Evolutionary conservation across 1,140 invertebrate species (phyloP), one percentile per base, ranked within the genome.

Genomic region (Bombus confusus): DNA sequence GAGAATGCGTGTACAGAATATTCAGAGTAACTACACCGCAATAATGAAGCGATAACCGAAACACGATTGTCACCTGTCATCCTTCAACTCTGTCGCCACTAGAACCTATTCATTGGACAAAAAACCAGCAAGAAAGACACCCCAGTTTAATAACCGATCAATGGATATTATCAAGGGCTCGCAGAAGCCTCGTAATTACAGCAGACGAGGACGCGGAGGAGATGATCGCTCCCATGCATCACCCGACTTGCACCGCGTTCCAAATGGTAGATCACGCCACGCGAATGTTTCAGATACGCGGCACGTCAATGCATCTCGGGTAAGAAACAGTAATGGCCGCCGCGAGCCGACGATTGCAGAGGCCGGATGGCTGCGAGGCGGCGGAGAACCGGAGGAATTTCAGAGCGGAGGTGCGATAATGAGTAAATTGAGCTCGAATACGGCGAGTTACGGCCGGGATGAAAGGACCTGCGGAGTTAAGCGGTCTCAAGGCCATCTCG

Each of bases 351-450:
- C 75, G 41, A 78, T 88, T 75, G 73, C 71, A n/a, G 12, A 66
- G 84, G 43, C 41, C 68, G 82, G 78, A 82, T 64, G 80, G 66
- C 64, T 15, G 80, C 57, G 13, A 34, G 74, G 52, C 52, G 52
- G 75, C 52, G 47, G 82, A 77, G 80, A 87, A 62, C 47, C 64
- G 59, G 71, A 83, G 80, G 73, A 90, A 90, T 90, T 88, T 71
- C 69, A 66, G 75, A 84, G 80, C 73, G 86, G 69, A 90, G 87
- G 88, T 91, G 88, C 87, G 85, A 91, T 91, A 91, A 91, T 91
- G 85, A 91, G 91, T 86, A 91, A 90, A 91, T 92, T 91, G 85
- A 69, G 75, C 86, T 47, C 18, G 69, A 85, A 62, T 80, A 84
- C 80, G 75, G 59, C 74, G 77, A 82, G 81, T 80, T 83, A 87